Base-by-base conservation (phyloP, 2,797 vertebrate genomes). In the Alfaro cultratus region DNA sequence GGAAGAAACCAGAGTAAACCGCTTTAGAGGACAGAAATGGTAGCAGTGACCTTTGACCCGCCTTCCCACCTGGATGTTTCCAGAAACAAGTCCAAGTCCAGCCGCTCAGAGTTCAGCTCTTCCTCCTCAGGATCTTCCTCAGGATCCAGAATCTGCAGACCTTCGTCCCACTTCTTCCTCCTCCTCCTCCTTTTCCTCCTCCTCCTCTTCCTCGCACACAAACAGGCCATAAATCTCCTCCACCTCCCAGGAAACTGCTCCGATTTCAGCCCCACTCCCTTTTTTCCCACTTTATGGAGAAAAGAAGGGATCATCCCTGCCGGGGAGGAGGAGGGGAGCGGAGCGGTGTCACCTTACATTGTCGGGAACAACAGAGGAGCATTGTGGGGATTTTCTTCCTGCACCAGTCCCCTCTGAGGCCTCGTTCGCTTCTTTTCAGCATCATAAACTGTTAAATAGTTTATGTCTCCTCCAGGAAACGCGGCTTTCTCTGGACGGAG, bases 301-400 rank as follows among this genome's bases (percentile, higher is more conserved):
- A 77, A 75, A 84, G 78, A 46, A 23, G 4, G 78, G 83, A 57
- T 80, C 67, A 46, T 80, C 78, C 78, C 79, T 10, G 47, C 80
- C 74, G 85, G 85, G 84, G 80, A 34, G 85, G 72, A 80, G 81
- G 81, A 86, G 84, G 79, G 78, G 75, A 46, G 45, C 13, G 74
- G 36, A 84, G 75, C 4, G 55, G 93, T 86, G 88, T 94, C 87
- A 85, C 71, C 89, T 94, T 93, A 80, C 91, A 85, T 41, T 10
- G 75, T 80, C 83, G 72, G 84, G 78, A 79, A 84, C 77, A 73
- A 82, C 74, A 86, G 47, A 73, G 23, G 53, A 73, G 77, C 81
- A 78, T 78, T 83, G 83, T 80, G 55, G 43, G 46, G 39, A 9
- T 23, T 55, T 39, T 68, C 51, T 12, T 60, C n/a, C 55, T 31